Percentiles rank a stretch among this genome's conserved stretches.
Conservation (phyloP, 2,797 vertebrate species). For the Dendrocincla fuliginosa region DNA sequence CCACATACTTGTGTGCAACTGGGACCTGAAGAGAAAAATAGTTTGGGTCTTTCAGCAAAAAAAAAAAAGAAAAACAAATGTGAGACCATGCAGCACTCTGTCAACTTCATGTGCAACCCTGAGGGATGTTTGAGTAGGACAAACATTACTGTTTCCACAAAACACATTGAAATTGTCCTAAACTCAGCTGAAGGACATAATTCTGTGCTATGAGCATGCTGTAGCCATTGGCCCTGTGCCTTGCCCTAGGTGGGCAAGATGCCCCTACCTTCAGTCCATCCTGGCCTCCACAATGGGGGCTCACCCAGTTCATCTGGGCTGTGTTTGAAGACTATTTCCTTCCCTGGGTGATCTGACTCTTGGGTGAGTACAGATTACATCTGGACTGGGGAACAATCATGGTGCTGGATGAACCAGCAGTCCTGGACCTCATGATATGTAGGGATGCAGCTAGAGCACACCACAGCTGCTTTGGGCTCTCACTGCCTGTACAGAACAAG, state of each 20-base stretch:
- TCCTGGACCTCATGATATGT: background rate
- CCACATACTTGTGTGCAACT: background rate
- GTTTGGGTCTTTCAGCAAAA: background rate
- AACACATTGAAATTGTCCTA: background rate
- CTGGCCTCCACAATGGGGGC: background rate
- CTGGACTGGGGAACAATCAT: background rate
- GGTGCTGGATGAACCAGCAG: background rate
- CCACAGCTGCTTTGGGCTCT: background rate
- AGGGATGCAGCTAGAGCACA: background rate
- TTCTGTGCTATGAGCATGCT: fast-evolving
- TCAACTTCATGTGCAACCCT: background rate
- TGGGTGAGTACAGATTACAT: background rate
- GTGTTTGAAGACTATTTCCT: background rate
- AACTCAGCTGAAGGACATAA: background rate
- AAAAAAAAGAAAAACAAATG: fast-evolving
- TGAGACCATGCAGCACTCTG: background rate
- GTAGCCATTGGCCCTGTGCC: background rate
- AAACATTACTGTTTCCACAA: background rate
- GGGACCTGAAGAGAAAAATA: background rate
- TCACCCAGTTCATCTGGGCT: background rate
- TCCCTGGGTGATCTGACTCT: background rate
- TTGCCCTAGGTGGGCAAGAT: background rate
- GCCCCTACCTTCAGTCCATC: background rate
- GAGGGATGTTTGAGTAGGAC: background rate
- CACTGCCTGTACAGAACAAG: background rate